Base-by-base conservation (phyloP, 2,888 invertebrate genomes). In the Diaperis boleti region DNA sequence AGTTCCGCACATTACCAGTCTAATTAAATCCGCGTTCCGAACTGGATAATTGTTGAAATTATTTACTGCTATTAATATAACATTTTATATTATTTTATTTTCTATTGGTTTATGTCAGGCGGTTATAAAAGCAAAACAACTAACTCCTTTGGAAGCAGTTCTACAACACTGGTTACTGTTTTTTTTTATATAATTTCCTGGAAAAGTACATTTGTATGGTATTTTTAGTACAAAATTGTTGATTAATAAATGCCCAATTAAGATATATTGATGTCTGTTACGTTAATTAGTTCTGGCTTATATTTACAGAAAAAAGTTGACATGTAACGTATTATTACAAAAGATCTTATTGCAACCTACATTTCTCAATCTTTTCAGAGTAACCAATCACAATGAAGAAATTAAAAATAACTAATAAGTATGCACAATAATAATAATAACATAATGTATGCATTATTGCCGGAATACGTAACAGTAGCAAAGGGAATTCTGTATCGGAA, bases 11-110 rank as follows among this genome's bases (percentile, higher is more conserved):
- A 17, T 52, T 54, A 54, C 54, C 41, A 39, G 15, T 37, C 52
- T 54, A 54, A 54, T 54, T 54, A 54, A 54, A 54, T 54, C 41
- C 54, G 54, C 54, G 54, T 41, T 54, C 54, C 54, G 31, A 42
- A 42, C 54, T 54, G 39, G 39, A 52, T 52, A 52, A 52, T 52
- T 52, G 52, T 52, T 52, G 52, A 39, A 52, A 54, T 54, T 54
- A 41, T 54, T 54, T 54, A 41, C 42, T 54, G 41, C 31, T 42
- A 31, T 54, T 15, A 54, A 52, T 54, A 42, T 54, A 54, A 42
- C 42, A 54, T 42, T 54, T 29, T 7, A 31, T 42, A 54, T 42
- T n/a, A n/a, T n/a, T n/a, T 54, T 54, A 41, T 42, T 54, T 54
- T 39, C 18, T 39, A 22, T 11, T n/a, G 39, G 39, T n/a, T 20